A percentile compares a stretch with the other conserved stretches of the same genome.
phyloP scores from a whole-genome alignment of 2,113 vertebrate species.

The Laticauda colubrina region DNA sequence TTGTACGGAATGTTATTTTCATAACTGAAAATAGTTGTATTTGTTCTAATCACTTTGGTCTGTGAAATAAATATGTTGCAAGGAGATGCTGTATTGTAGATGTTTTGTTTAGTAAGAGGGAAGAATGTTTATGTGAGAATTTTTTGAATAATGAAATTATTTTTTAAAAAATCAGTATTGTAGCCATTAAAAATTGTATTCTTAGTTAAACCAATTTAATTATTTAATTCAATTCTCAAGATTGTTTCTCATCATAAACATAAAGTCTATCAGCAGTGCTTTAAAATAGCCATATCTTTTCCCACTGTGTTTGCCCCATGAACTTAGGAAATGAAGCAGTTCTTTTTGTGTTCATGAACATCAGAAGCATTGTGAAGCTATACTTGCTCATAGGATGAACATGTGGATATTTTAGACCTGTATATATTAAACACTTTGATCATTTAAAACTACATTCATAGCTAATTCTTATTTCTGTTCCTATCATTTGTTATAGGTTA shows the following conservation, averaged over 20 bases:
- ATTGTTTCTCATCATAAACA: background rate
- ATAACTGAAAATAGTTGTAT: background rate
- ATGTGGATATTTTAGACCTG: background rate
- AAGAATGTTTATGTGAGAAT: background rate
- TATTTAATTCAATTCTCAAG: background rate
- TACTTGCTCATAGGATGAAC: background rate
- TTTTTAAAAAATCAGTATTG: no score
- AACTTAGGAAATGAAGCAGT: background rate
- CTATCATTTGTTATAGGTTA: constrained; percentile 75
- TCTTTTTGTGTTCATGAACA: background rate
- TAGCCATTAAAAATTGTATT: no score
- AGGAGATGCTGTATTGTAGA: no score
- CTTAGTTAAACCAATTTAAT: background rate
- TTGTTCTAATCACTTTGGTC: background rate
- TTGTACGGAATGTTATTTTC: background rate
- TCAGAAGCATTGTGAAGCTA: background rate
- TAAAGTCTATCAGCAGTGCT: background rate
- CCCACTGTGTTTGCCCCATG: background rate
- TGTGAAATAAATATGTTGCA: no score
- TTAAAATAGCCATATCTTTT: background rate
- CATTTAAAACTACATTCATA: background rate
- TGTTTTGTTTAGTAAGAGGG: no score
- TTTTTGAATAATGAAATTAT: background rate
- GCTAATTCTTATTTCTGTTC: background rate
- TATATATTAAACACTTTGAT: background rate